These are phyloP conservation scores for Fopius arisanus DNA, from an alignment of 1,140 invertebrate species.

Conservation along the genomic window DNA sequence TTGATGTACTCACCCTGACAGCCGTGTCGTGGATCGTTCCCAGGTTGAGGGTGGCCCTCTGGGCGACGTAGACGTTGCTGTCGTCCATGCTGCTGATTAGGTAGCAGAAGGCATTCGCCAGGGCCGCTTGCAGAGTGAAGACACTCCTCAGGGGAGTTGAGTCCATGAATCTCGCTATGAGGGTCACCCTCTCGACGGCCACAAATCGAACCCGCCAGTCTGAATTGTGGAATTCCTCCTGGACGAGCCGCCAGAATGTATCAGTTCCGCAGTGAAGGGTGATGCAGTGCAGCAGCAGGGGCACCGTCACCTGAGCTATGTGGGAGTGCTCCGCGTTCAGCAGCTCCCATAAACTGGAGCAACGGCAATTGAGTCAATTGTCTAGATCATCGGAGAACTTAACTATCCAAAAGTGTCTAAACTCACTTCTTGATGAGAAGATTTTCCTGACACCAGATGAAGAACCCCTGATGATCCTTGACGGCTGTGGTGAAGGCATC, in stretches of 20 bases:
- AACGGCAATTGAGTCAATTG: no score
- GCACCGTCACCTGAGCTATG: slow-evolving; percentile 88
- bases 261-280: slow-evolving; percentile 91
- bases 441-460: slow-evolving; percentile 98
- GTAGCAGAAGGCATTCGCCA: slow-evolving; percentile 97
- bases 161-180: slow-evolving; percentile 93
- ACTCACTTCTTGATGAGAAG: slow-evolving; percentile 91
- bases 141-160: slow-evolving; percentile 84
- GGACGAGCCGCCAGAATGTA: slow-evolving; percentile 93
- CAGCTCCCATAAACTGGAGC: slow-evolving; percentile 87
- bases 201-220: slow-evolving; percentile 92
- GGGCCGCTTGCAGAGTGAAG: slow-evolving; percentile 86
- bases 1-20: slow-evolving; percentile 69
- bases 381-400: no score
- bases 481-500: slow-evolving; percentile 90
- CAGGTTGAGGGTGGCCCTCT: slow-evolving; percentile 90
- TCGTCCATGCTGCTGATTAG: slow-evolving; percentile 96
- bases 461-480: slow-evolving; percentile 91
- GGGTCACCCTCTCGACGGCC: slow-evolving; percentile 92
- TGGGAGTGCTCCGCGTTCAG: slow-evolving; percentile 93
- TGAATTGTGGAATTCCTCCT: slow-evolving; percentile 89
- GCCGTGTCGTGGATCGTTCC: slow-evolving; percentile 92
- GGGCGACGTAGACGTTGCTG: slow-evolving; percentile 91
- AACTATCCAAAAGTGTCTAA: background rate
- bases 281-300: slow-evolving; percentile 92